Percentiles rank a stretch among this genome's conserved stretches.
phyloP scores from a whole-genome alignment of 1,140 invertebrate genomes.

The Episyrphus balteatus region DNA sequence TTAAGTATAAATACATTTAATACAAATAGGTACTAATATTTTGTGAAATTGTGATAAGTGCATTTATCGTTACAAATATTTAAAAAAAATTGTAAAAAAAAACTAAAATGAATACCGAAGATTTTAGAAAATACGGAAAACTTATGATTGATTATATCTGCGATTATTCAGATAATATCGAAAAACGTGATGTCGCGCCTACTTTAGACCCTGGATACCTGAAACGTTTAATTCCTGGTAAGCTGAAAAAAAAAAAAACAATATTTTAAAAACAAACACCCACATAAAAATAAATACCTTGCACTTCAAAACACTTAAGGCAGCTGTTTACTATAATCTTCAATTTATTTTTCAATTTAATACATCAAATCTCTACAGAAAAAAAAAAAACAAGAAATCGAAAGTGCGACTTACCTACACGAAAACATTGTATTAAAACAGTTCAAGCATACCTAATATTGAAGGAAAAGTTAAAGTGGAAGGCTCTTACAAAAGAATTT shows the following conservation, averaged over 20 bases:
- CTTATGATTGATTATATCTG: slow-evolving; percentile 92
- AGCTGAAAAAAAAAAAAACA: slow-evolving; percentile 2
- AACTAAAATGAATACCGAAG: slow-evolving; percentile 61
- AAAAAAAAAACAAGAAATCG: background rate
- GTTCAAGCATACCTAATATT: too few species aligned
- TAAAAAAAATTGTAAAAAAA: slow-evolving; percentile 4
- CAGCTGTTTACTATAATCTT: too few species aligned
- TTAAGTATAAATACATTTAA: too few species aligned
- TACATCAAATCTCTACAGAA: background rate
- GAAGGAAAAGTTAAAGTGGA: too few species aligned
- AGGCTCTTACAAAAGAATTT: too few species aligned
- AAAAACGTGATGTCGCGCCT: slow-evolving; percentile 65
- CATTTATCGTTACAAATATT: background rate
- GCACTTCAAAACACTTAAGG: background rate
- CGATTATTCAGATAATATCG: slow-evolving; percentile 69
- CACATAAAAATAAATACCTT: background rate
- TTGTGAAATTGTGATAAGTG: too few species aligned
- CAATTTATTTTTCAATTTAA: too few species aligned
- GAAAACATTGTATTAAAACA: too few species aligned
- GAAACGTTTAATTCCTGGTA: slow-evolving; percentile 47
- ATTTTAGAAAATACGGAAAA: slow-evolving; percentile 73
- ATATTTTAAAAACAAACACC: background rate
- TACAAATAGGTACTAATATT: too few species aligned
- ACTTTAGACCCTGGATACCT: slow-evolving; percentile 79
- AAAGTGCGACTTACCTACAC: too few species aligned